Conservation (phyloP, 2,888 invertebrate genomes). For the Girardia tigrina region DNA sequence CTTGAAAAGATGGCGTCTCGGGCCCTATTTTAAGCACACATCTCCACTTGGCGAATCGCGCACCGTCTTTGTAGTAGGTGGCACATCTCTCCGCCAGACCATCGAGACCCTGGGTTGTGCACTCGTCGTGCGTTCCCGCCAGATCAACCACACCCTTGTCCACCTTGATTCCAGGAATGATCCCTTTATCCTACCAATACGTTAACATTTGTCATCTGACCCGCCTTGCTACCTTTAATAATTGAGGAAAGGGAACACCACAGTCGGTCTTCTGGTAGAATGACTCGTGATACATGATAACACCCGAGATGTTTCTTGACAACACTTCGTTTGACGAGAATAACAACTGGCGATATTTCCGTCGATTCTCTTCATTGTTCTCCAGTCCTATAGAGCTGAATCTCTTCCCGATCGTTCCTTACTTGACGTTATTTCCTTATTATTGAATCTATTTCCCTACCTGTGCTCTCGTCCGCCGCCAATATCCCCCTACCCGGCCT, state of each 20-base stretch:
- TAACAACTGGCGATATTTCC: slow-evolving; percentile 43
- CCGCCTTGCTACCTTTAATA: background rate
- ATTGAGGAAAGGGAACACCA: slow-evolving; percentile 34
- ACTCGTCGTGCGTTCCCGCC: slow-evolving; percentile 39
- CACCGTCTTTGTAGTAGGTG: slow-evolving; percentile 50
- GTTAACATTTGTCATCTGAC: too few relatives aligned
- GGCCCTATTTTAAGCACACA: slow-evolving; percentile 50
- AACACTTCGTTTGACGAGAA: slow-evolving; percentile 41
- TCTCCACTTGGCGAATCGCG: slow-evolving; percentile 51
- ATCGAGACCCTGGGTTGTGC: slow-evolving; percentile 41
- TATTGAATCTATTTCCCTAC: slow-evolving; percentile 40
- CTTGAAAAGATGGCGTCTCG: slow-evolving; percentile 47
- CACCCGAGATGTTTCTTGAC: slow-evolving; percentile 38
- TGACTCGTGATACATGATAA: slow-evolving; percentile 39
- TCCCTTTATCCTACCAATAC: slow-evolving; percentile 71
- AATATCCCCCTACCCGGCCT: slow-evolving; percentile 86
- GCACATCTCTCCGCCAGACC: slow-evolving; percentile 44
- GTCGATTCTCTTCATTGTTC: slow-evolving; percentile 46
- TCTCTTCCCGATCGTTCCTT: slow-evolving; percentile 45
- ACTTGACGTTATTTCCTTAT: background rate
- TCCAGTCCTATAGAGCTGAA: slow-evolving; percentile 43
- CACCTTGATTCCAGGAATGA: slow-evolving; percentile 81
- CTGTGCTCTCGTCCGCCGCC: slow-evolving; percentile 89
- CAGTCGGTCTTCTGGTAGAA: slow-evolving; percentile 39
- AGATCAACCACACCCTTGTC: slow-evolving; percentile 40